A percentile compares a stretch with the other conserved stretches of the same genome.
These are phyloP conservation scores for Enteromius argenteus DNA, from an alignment of 2,797 vertebrate species.

Conservation along the genomic window DNA sequence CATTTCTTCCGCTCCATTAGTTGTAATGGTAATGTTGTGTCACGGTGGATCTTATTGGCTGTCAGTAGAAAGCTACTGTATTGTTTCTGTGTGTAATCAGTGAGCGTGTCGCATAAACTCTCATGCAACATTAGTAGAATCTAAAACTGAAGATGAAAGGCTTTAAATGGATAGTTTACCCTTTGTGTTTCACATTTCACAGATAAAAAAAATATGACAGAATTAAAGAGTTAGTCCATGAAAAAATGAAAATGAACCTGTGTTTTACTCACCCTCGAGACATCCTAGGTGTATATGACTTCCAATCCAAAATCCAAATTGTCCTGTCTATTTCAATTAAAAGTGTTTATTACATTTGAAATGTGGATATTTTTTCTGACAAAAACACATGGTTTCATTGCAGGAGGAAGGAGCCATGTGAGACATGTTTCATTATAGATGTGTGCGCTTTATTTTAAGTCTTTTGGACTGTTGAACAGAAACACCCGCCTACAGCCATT, in stretches of 20 bases:
- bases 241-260: too few relatives aligned
- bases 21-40: constrained; percentile 24
- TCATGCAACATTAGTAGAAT: neutral
- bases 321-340: too few relatives aligned
- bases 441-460: too few relatives aligned
- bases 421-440: too few relatives aligned
- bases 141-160: neutral
- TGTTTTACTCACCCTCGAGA: too few relatives aligned
- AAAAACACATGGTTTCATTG: too few relatives aligned
- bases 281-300: too few relatives aligned
- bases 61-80: constrained; percentile 6
- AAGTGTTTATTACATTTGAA: too few relatives aligned
- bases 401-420: neutral
- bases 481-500: too few relatives aligned
- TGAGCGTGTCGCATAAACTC: neutral
- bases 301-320: too few relatives aligned
- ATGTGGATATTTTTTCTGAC: too few relatives aligned
- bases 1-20: constrained; percentile 1
- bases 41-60: neutral
- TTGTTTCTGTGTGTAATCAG: constrained; percentile 10
- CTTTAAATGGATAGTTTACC: neutral
- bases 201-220: neutral
- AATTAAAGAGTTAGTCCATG: neutral
- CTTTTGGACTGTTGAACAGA: too few relatives aligned
- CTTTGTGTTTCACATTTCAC: neutral